Evolutionary conservation across 2,888 invertebrate genomes (phyloP), one percentile per base, ranked within the genome.

Genomic region (Pycnomerus fuliginosus): DNA sequence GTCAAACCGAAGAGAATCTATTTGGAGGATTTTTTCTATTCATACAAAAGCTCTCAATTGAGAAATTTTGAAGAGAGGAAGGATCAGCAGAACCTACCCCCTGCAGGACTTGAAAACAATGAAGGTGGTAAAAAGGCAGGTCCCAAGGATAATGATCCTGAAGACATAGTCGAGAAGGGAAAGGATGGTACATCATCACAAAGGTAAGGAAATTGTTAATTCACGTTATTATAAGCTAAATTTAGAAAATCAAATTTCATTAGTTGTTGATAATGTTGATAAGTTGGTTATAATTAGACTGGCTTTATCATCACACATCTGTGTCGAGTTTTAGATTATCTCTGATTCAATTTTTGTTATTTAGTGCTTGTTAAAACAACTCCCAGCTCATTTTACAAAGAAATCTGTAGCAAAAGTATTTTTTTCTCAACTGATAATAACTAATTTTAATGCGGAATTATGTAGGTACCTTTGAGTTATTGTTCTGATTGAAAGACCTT

Each of bases 1-100:
- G n/a, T n/a, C n/a, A n/a, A n/a, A n/a, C n/a, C n/a, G n/a, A n/a
- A n/a, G 11, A 39, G 31, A 25, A 16, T 39, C 11, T 39, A 39
- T 25, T 23, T 39, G 1, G 39, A 39, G 16, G 39, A 39, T 16
- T 39, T 39, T 17, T 39, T 23, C 14, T 39, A 39, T 8, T 39
- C 39, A n/a, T 39, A 39, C 13, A 39, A 39, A 11, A 14, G 32
- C 13, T 30, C 38, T 2, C 14, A 34, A 20, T 16, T 34, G 8
- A 24, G n/a, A n/a, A n/a, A n/a, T n/a, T n/a, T n/a, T n/a, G n/a
- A n/a, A n/a, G n/a, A n/a, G n/a, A n/a, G n/a, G n/a, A n/a, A n/a
- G n/a, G n/a, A 15, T 10, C 2, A 12, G 2, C 5, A 13, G 33
- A n/a, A n/a, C n/a, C n/a, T n/a, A n/a, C n/a, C n/a, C n/a, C n/a